Percentiles rank a stretch among this genome's conserved stretches.
phyloP scores from a whole-genome alignment of 1,140 invertebrate genomes.

The Euwallacea fornicatus region DNA sequence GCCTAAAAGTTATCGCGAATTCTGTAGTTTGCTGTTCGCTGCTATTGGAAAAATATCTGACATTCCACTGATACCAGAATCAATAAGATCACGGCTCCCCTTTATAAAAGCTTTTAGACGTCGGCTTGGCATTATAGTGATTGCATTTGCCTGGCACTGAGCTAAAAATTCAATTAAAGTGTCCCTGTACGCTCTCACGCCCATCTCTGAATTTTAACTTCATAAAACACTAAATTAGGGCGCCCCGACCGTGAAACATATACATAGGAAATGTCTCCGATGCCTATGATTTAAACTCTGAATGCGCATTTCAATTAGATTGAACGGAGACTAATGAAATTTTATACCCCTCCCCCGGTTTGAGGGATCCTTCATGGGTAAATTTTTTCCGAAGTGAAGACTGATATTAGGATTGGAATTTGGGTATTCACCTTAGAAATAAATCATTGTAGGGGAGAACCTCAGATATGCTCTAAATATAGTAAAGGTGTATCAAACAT shows the following conservation, averaged over 20 bases:
- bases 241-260: slow-evolving; percentile 38
- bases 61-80: slow-evolving; percentile 31
- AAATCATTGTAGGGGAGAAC: too few species aligned
- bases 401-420: too few species aligned
- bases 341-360: slow-evolving; percentile 23
- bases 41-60: slow-evolving; percentile 34
- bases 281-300: slow-evolving; percentile 39
- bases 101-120: slow-evolving; percentile 39
- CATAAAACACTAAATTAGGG: slow-evolving; percentile 40
- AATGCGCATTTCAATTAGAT: slow-evolving; percentile 40
- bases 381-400: too few species aligned
- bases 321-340: slow-evolving; percentile 37
- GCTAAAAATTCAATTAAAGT: slow-evolving; percentile 40
- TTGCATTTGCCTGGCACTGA: slow-evolving; percentile 35
- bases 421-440: too few species aligned
- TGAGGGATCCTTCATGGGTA: not conserved
- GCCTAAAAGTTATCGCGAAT: slow-evolving; percentile 26
- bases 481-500: not conserved
- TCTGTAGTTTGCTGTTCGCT: slow-evolving; percentile 18
- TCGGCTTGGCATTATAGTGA: slow-evolving; percentile 36
- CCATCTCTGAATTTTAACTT: slow-evolving; percentile 36
- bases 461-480: too few species aligned
- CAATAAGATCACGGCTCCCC: slow-evolving; percentile 35
- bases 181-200: slow-evolving; percentile 20
- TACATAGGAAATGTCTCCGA: slow-evolving; percentile 38